Evolutionary conservation across 2,113 vertebrate genomes (phyloP), one percentile per base, ranked within the genome.

Genomic region (Penelope pileata): DNA sequence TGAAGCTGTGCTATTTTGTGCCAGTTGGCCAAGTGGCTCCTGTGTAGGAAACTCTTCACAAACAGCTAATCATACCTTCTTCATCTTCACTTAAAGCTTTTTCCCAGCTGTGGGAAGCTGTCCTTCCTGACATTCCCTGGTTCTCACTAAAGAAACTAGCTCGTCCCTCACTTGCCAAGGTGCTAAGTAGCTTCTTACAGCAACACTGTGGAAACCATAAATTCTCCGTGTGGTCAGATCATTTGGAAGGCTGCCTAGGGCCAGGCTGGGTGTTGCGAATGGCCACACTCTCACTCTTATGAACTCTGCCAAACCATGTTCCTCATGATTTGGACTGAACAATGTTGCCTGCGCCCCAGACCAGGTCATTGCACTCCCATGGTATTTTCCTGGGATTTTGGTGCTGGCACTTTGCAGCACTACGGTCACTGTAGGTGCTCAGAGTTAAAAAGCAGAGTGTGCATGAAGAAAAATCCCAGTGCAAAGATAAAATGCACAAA

Each of bases 321-420:
- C 45, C 53, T 42, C 2, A 0, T 58, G 45, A 24, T 45, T 66
- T 1, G 0, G 48, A 38, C 68, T 4, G 2, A 73, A 51, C 5
- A 38, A 23, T 26, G 4, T 13, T 22, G 5, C 42, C 34, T 34
- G n/a, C 0, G 2, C 15, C 40, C 7, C 48, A 64, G 34, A 8
- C 16, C 32, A 6, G 17, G 21, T n/a, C 3, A 1, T 10, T 67
- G 36, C 9, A 9, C 16, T 53, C 24, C 51, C 24, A 3, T 0
- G 0, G 34, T 47, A 40, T 62, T 92, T 58, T 40, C 51, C 45
- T 54, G 45, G 22, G n/a, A 9, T 34, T 69, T 56, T 16, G 30
- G 18, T 58, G 58, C 47, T 5, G 5, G 24, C 29, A 13, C 7
- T 54, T 67, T 43, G 40, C 76, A 76, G 8, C 30, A 66, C 50